Evolutionary conservation across 2,888 invertebrate species (phyloP), one percentile per base, ranked within the genome.

Genomic region (Siphonodentalium dalli): DNA sequence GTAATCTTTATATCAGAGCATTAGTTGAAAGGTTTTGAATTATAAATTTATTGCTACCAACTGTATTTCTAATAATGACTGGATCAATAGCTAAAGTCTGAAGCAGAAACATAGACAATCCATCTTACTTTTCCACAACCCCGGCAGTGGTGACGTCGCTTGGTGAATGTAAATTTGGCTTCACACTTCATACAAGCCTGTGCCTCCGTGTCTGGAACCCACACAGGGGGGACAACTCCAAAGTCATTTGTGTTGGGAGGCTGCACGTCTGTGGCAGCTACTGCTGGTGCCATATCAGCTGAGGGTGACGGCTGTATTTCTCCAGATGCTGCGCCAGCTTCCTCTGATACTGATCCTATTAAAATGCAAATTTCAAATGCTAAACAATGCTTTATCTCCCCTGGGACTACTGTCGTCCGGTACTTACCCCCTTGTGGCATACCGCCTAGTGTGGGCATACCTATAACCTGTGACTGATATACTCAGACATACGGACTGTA

Each of bases 171-270:
- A 80, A 93, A 94, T 79, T 88, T 89, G 39, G 85, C 81, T 58
- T 88, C 88, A 78, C 93, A 93, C 64, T 90, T 87, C 88, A 93
- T 89, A 77, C 93, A 93, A 60, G 85, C 85, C n/a, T 86, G 84
- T 6, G 92, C 90, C 67, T 90, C 90, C 3, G 87, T 85, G 79
- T 94, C 93, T 0, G 92, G 92, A 45, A 93, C 88, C 93, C 93
- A 93, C 69, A 88, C 86, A 0, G 93, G 93, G 13, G 90, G 88
- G 49, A 89, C 86, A 74, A 88, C 88, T 1, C 92, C 92, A 48
- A 92, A 79, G 46, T 72, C 66, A 20, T 55, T 54, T 26, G 54
- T 63, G 39, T 65, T 50, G n/a, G 58, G 55, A n/a, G 65, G 64
- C 7, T 60, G 65, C 9, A 57, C 56, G 4, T 54, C 61, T 8